Percentiles rank a stretch among this genome's conserved stretches.
These are phyloP conservation scores for Aporophyla nigra DNA, from an alignment of 2,888 invertebrate genomes.

Conservation along the genomic window DNA sequence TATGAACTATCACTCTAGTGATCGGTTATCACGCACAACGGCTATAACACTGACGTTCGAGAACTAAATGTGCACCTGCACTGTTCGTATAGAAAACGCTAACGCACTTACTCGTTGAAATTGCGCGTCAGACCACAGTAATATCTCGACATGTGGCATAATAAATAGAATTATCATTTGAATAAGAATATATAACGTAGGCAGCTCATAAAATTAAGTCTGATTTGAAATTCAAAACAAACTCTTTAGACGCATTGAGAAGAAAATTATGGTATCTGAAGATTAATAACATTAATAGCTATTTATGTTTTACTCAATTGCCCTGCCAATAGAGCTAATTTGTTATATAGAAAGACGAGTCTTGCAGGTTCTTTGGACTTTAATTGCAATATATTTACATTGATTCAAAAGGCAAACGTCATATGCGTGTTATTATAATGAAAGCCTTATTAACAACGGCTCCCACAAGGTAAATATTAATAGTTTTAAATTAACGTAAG, in stretches of 20 bases:
- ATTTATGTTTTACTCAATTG: neutral
- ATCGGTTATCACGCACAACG: slow-evolving; percentile 49
- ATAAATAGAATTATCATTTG: slow-evolving; percentile 26
- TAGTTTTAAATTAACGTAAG: slow-evolving; percentile 1
- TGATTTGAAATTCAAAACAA: slow-evolving; percentile 26
- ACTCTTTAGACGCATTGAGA: slow-evolving; percentile 4
- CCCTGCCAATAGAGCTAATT: neutral
- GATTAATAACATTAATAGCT: neutral
- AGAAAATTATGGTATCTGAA: slow-evolving; percentile 2
- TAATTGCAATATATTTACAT: neutral
- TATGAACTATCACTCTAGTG: slow-evolving; percentile 37
- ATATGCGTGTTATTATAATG: neutral
- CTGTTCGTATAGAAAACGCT: neutral
- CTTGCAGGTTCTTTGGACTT: no score
- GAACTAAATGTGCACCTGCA: slow-evolving; percentile 5
- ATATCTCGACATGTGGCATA: slow-evolving; percentile 60
- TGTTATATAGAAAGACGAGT: neutral
- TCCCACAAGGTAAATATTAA: slow-evolving; percentile 13
- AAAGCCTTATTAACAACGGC: slow-evolving; percentile 15
- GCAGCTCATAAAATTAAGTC: slow-evolving; percentile 22
- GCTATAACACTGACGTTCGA: slow-evolving; percentile 15
- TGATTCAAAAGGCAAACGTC: neutral
- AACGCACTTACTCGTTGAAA: slow-evolving; percentile 33
- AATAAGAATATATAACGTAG: slow-evolving; percentile 7
- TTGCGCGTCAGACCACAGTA: slow-evolving; percentile 48